Percentiles rank a stretch among this genome's conserved stretches.
These are phyloP conservation scores for Drosophila lacicola DNA, from an alignment of 2,888 invertebrate genomes.

Conservation along the genomic window DNA sequence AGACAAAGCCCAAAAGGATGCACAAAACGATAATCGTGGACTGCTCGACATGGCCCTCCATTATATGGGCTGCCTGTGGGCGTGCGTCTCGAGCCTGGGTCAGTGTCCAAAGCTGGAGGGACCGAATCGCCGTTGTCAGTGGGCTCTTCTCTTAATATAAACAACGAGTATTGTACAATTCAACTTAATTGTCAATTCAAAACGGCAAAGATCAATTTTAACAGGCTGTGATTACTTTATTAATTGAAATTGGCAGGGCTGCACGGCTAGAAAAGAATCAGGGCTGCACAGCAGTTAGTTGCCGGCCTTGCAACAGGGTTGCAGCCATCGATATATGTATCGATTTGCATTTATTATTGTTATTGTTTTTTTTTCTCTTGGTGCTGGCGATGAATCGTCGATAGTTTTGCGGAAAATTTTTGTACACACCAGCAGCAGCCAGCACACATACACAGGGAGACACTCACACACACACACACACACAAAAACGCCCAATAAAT, in stretches of 20 bases:
- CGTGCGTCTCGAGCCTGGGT: constrained; percentile 10
- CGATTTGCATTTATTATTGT: constrained; percentile 20
- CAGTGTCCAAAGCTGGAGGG: neutral
- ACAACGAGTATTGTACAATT: neutral
- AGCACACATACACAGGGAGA: constrained; percentile 52
- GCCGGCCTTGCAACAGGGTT: constrained; percentile 7
- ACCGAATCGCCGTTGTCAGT: neutral
- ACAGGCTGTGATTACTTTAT: no score
- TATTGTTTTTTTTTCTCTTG: neutral
- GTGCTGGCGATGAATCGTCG: constrained; percentile 33
- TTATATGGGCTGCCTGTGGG: constrained; percentile 25
- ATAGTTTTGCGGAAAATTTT: constrained; percentile 21
- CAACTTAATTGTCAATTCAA: neutral
- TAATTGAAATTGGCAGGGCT: neutral
- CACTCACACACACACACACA: constrained; percentile 55
- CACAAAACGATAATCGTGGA: neutral
- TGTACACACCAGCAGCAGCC: constrained; percentile 57
- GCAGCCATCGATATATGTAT: constrained; percentile 4
- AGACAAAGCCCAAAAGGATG: neutral
- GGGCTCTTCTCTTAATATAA: neutral
- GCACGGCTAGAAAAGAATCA: neutral
- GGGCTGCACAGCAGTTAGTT: neutral
- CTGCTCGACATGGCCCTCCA: neutral
- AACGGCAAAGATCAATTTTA: no score
- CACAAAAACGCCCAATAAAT: constrained; percentile 67